Conservation (phyloP, 2,113 vertebrate species). For the Peromyscus maniculatus region DNA sequence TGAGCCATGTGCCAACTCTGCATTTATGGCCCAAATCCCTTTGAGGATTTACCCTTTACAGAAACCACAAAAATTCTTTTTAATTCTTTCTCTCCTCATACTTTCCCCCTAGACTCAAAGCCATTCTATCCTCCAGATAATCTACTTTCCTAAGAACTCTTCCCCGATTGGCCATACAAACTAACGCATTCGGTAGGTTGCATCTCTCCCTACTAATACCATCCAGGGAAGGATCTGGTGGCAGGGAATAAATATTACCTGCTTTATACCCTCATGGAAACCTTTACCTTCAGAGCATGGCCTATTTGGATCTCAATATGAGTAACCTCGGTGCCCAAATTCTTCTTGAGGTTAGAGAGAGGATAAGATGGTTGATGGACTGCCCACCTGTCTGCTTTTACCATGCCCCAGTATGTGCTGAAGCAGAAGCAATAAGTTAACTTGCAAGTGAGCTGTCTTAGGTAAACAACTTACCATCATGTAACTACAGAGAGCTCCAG, state of each 20-base stretch:
- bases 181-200: background rate
- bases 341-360: background rate
- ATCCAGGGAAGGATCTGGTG: background rate
- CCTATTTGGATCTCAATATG: background rate
- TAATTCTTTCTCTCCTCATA: background rate
- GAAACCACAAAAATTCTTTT: background rate
- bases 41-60: background rate
- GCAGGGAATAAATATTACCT: background rate
- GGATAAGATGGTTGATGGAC: background rate
- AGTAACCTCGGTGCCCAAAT: background rate
- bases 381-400: background rate
- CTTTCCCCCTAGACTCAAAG: background rate
- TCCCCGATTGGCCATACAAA: conserved; percentile 12
- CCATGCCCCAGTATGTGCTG: background rate
- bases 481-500: background rate
- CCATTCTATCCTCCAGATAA: background rate
- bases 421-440: background rate
- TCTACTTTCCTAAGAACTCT: background rate
- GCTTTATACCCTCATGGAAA: background rate
- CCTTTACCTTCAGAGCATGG: background rate
- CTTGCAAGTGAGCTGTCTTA: background rate
- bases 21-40: background rate
- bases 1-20: background rate
- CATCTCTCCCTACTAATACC: background rate
- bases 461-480: background rate